Evolutionary conservation across 2,797 vertebrate genomes (phyloP).

Genomic region (Onychomys torridus): DNA sequence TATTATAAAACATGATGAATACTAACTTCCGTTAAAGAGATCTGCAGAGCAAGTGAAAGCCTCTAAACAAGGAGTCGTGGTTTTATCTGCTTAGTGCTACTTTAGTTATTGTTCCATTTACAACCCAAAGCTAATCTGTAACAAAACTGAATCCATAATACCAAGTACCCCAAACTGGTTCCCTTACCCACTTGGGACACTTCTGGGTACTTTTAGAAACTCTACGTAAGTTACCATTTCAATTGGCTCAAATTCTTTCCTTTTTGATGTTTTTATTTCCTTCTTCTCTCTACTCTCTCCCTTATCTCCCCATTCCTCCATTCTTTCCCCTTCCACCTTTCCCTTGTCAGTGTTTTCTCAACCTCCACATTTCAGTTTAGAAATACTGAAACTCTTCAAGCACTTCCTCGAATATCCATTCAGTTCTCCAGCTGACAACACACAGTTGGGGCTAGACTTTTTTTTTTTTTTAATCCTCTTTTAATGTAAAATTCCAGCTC

Average conservation of each 20-base stretch:
- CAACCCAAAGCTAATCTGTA: background rate
- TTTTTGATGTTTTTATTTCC: background rate
- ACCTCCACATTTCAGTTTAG: background rate
- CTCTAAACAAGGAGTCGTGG: background rate
- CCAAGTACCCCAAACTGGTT: background rate
- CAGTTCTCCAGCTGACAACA: background rate
- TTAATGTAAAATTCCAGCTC: background rate
- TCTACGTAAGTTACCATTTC: background rate
- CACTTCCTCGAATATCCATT: background rate
- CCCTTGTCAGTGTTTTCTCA: background rate
- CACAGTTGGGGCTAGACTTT: background rate
- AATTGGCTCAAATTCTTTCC: background rate
- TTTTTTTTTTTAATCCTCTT: background rate
- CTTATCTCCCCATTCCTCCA: background rate
- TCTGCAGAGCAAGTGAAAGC: background rate
- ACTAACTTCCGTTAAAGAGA: background rate
- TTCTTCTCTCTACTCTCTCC: background rate
- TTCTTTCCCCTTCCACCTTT: background rate
- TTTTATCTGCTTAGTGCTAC: background rate
- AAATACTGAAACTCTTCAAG: background rate
- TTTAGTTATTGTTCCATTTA: background rate
- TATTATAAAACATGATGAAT: background rate
- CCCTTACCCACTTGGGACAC: background rate
- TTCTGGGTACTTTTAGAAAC: background rate
- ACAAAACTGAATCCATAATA: constrained; percentile 21